Evolutionary conservation across 2,113 vertebrate species (phyloP).

Genomic region (Axis porcinus): DNA sequence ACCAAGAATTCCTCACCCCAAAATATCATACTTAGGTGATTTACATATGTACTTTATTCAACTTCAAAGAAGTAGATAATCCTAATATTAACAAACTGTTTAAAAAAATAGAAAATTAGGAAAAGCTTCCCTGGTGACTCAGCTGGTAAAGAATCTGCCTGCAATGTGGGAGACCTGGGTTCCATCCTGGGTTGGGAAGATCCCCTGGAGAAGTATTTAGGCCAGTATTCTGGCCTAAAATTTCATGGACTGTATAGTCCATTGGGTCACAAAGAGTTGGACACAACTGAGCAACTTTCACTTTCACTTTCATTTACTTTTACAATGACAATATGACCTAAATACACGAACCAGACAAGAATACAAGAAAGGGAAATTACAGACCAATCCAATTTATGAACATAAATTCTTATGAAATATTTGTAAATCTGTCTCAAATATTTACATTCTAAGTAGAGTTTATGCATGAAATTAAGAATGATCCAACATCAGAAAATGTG

Average conservation of each 20-base stretch:
- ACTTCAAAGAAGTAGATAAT: neutral
- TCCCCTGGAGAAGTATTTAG: neutral
- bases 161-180: neutral
- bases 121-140: neutral
- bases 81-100: neutral
- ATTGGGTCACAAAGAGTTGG: neutral
- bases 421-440: neutral
- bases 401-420: neutral
- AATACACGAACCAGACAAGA: neutral
- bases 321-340: neutral
- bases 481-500: neutral
- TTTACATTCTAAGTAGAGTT: neutral
- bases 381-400: neutral
- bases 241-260: neutral
- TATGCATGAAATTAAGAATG: neutral
- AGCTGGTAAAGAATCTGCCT: neutral
- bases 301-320: neutral
- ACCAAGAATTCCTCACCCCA: neutral
- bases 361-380: neutral
- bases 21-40: neutral
- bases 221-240: neutral
- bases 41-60: neutral
- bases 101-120: neutral
- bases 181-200: neutral
- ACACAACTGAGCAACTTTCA: neutral